Conservation (phyloP, 2,888 invertebrate species). For the Leucoptera coffeella region DNA sequence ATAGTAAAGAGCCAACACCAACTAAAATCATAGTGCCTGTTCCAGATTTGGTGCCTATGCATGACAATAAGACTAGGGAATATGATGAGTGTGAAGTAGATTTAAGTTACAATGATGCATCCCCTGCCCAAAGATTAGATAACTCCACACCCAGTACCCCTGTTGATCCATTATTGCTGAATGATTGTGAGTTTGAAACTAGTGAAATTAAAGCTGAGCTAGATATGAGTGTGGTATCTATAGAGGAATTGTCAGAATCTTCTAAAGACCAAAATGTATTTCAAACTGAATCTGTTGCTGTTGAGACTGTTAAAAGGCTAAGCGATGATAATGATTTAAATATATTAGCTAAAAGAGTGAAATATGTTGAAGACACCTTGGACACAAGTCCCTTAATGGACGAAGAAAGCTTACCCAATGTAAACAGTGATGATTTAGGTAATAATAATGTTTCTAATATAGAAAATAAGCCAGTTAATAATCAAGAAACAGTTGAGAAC, state of each 20-base stretch:
- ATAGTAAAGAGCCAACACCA: conserved; percentile 15
- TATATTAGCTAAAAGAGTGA: conserved; percentile 24
- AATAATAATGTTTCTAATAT: conserved; percentile 23
- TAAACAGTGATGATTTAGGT: conserved; percentile 9
- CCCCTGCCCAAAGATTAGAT: conserved; percentile 29
- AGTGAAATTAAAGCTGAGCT: conserved; percentile 28
- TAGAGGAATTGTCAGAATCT: conserved; percentile 32
- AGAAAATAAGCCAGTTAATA: too few species aligned
- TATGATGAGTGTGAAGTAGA: conserved; percentile 40
- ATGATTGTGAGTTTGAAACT: conserved; percentile 28
- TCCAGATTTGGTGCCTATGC: conserved; percentile 36
- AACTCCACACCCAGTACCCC: conserved; percentile 34
- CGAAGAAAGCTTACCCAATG: conserved; percentile 9
- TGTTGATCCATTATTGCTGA: conserved; percentile 37
- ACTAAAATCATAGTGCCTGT: conserved; percentile 30
- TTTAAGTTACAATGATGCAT: conserved; percentile 38
- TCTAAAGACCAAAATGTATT: conserved; percentile 22
- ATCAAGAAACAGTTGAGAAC: too few species aligned
- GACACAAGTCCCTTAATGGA: not conserved
- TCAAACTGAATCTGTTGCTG: conserved; percentile 17
- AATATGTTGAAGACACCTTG: conserved; percentile 17
- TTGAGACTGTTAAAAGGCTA: conserved; percentile 27
- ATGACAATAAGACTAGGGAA: conserved; percentile 21
- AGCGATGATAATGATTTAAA: conserved; percentile 26
- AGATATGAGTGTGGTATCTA: conserved; percentile 30